A percentile compares a stretch with the other conserved stretches of the same genome.
phyloP scores from a whole-genome alignment of 2,797 vertebrate genomes.

The Xenentodon cancila region DNA sequence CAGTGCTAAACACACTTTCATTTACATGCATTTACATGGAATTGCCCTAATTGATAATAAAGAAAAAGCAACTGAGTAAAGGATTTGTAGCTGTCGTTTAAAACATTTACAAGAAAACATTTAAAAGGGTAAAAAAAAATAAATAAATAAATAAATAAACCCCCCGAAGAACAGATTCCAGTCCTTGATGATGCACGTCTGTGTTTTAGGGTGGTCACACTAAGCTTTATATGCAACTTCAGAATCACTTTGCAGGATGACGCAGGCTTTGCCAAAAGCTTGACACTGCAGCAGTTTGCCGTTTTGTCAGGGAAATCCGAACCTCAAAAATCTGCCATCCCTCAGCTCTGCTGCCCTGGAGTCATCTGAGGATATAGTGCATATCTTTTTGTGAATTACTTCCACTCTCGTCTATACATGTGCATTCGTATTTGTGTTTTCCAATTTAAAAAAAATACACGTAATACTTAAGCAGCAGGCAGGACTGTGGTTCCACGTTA shows the following conservation, averaged over 20 bases:
- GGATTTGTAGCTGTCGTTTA: conserved; percentile 39
- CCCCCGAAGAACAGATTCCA: conserved; percentile 25
- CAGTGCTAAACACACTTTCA: not conserved
- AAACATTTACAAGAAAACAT: conserved; percentile 40
- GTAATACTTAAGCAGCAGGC: not conserved
- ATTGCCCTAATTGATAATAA: conserved; percentile 22
- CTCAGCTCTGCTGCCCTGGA: conserved; percentile 27
- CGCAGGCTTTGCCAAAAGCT: conserved; percentile 20
- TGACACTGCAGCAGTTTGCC: conserved; percentile 52
- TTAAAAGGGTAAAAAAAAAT: conserved; percentile 1
- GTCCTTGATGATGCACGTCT: conserved; percentile 16
- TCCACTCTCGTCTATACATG: conserved; percentile 2
- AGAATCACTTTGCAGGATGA: conserved; percentile 43
- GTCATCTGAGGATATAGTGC: conserved; percentile 17
- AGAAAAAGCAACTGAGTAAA: conserved; percentile 23
- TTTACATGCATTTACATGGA: conserved; percentile 9
- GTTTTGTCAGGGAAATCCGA: conserved; percentile 72
- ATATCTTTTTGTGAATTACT: conserved; percentile 29
- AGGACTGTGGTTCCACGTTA: not conserved
- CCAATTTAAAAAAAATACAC: not conserved
- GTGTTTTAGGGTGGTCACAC: not conserved
- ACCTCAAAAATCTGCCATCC: conserved; percentile 46
- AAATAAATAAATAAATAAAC: too few relatives aligned
- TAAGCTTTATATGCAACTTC: conserved; percentile 27
- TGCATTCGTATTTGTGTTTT: not conserved